Percentiles rank a stretch among this genome's conserved stretches.
phyloP scores from a whole-genome alignment of 2,888 invertebrate species.

The Idaea biselata region DNA sequence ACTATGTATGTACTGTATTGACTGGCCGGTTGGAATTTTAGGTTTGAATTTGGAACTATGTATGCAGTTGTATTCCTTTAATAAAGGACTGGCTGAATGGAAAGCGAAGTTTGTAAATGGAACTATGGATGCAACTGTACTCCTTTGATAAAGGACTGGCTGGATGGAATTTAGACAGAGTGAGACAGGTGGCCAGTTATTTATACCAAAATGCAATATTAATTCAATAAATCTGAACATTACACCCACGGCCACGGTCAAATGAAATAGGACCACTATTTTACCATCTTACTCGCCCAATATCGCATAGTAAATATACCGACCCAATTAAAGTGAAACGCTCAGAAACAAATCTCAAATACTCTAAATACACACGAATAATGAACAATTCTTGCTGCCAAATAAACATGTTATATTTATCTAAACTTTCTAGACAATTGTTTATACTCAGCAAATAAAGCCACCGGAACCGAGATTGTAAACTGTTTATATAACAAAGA shows the following conservation, averaged over 20 bases:
- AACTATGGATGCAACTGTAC: too few species aligned
- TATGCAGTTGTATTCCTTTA: too few species aligned
- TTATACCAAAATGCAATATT: too few species aligned
- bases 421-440: neutral
- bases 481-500: neutral
- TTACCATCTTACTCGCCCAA: neutral
- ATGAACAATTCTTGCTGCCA: neutral
- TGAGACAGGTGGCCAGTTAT: too few species aligned
- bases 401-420: neutral
- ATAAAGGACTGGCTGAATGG: too few species aligned
- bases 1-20: too few species aligned
- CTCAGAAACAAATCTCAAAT: neutral
- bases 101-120: too few species aligned
- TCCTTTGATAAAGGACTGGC: neutral
- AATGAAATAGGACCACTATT: neutral
- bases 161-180: too few species aligned
- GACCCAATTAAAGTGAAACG: neutral
- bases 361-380: neutral
- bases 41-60: too few species aligned
- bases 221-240: too few species aligned
- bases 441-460: neutral
- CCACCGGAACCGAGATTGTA: neutral
- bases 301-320: neutral
- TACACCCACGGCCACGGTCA: too few species aligned
- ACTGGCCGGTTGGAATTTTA: too few species aligned